A percentile compares a stretch with the other conserved stretches of the same genome.
These are phyloP conservation scores for Australoheros facetus DNA, from an alignment of 2,797 vertebrate genomes.

Conservation along the genomic window DNA sequence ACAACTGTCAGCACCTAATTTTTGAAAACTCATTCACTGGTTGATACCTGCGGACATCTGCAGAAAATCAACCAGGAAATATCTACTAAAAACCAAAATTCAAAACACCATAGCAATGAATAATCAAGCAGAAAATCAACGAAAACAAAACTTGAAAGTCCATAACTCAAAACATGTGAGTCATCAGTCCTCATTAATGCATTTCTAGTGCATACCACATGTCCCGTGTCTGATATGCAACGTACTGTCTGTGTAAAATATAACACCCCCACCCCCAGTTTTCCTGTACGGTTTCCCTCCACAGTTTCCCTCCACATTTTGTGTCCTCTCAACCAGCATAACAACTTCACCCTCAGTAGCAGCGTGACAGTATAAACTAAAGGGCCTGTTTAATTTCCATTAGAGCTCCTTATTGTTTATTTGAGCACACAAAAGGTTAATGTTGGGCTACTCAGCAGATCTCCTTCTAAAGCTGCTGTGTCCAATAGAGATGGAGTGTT, in stretches of 20 bases:
- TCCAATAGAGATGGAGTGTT: constrained; percentile 43
- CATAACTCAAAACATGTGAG: too few species aligned
- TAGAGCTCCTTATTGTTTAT: constrained; percentile 40
- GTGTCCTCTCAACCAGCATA: constrained; percentile 18
- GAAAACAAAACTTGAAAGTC: too few species aligned
- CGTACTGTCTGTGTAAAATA: constrained; percentile 4
- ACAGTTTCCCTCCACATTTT: constrained; percentile 26
- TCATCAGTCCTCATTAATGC: neutral
- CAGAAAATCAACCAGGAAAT: too few species aligned
- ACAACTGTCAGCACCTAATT: too few species aligned
- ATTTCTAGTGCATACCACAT: neutral
- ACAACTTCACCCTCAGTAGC: constrained; percentile 19
- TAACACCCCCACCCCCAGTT: neutral
- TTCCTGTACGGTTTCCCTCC: neutral
- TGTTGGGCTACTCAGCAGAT: constrained; percentile 79
- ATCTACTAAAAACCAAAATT: too few species aligned
- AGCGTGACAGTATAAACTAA: constrained; percentile 10
- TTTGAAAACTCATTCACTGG: too few species aligned
- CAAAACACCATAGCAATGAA: too few species aligned
- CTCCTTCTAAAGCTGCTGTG: constrained; percentile 44
- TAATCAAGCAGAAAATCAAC: too few species aligned
- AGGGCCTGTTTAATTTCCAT: constrained; percentile 31
- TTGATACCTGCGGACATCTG: too few species aligned
- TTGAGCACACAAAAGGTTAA: constrained; percentile 45
- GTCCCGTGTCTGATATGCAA: neutral